A percentile compares a stretch with the other conserved stretches of the same genome.
Evolutionary conservation across 2,888 invertebrate species (phyloP).

Genomic region (Dicyrtoma fusca): DNA sequence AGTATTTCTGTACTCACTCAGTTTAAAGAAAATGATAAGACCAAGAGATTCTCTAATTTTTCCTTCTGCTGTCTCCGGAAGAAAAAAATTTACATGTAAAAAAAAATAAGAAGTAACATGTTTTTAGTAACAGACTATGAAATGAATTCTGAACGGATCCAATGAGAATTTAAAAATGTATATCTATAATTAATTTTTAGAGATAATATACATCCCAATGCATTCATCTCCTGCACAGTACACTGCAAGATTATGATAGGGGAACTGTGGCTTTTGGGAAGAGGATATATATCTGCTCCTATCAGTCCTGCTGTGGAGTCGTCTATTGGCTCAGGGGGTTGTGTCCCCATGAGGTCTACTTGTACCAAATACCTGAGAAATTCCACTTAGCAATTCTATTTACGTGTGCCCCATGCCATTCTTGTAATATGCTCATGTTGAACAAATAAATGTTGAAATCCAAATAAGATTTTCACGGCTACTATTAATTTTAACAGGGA

Average conservation of each 20-base stretch:
- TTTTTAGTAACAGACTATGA: too few relatives aligned
- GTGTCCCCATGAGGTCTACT: conserved; percentile 29
- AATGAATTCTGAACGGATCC: too few relatives aligned
- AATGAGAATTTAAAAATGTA: too few relatives aligned
- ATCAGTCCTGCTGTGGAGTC: conserved; percentile 31
- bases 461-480: conserved; percentile 10
- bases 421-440: conserved; percentile 5
- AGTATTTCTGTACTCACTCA: not conserved
- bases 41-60: conserved; percentile 2
- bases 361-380: conserved; percentile 36
- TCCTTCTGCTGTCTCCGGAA: not conserved
- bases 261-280: too few relatives aligned
- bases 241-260: too few relatives aligned
- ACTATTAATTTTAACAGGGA: too few relatives aligned
- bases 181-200: too few relatives aligned
- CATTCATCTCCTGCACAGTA: too few relatives aligned
- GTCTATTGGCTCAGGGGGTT: conserved; percentile 24
- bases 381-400: conserved; percentile 31
- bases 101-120: too few relatives aligned
- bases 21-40: not conserved
- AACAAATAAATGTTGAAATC: conserved; percentile 15
- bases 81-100: conserved; percentile 7
- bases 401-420: conserved; percentile 34
- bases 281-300: too few relatives aligned
- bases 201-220: too few relatives aligned